Conservation (phyloP, 1,140 invertebrate species). For the Gonioctena quinquepunctata region DNA sequence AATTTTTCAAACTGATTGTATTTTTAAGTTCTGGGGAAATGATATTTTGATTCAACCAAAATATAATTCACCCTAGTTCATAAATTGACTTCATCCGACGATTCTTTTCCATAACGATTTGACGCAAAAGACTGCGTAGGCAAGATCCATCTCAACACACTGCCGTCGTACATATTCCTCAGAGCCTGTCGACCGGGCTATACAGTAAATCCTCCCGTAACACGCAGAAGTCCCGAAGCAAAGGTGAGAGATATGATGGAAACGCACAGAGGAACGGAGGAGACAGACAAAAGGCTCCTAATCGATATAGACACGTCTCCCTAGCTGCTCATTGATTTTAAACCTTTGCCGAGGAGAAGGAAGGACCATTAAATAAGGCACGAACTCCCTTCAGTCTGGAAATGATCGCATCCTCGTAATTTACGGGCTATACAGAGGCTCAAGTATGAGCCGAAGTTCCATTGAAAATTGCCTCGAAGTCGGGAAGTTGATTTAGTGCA, state of each 20-base stretch:
- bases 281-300: slow-evolving; percentile 36
- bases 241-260: slow-evolving; percentile 19
- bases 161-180: too few relatives aligned
- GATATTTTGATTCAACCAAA: too few relatives aligned
- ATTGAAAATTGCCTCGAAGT: not conserved
- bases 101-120: too few relatives aligned
- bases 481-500: not conserved
- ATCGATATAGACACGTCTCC: slow-evolving; percentile 43
- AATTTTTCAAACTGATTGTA: too few relatives aligned
- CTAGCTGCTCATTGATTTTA: slow-evolving; percentile 41
- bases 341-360: slow-evolving; percentile 12
- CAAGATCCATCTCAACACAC: too few relatives aligned
- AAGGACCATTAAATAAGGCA: slow-evolving; percentile 6
- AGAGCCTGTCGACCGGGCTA: too few relatives aligned
- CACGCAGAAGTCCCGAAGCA: not conserved
- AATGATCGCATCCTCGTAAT: not conserved
- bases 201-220: not conserved
- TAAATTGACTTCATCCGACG: too few relatives aligned
- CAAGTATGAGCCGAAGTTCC: not conserved
- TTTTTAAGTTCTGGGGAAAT: too few relatives aligned
- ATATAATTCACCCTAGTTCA: too few relatives aligned
- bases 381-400: not conserved
- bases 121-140: too few relatives aligned
- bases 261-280: slow-evolving; percentile 16
- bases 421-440: not conserved